A percentile compares a stretch with the other conserved stretches of the same genome.
Evolutionary conservation across 2,888 invertebrate species (phyloP).

Genomic region (Agrilus biguttatus): DNA sequence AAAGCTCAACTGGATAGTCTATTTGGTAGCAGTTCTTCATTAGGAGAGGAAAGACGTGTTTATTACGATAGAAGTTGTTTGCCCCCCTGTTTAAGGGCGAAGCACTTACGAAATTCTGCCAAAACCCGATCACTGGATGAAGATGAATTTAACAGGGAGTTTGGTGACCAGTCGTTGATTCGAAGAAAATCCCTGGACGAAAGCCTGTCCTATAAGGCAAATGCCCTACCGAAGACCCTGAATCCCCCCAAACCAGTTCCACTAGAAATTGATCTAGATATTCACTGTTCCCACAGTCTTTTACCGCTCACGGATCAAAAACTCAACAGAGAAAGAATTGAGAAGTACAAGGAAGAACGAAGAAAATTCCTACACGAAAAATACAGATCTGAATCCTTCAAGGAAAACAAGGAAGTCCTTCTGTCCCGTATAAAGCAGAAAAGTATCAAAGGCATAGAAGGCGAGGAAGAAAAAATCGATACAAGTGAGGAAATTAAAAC

Average conservation of each 20-base stretch:
- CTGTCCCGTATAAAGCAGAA: conserved; percentile 27
- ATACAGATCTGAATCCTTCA: conserved; percentile 69
- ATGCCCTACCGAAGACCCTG: conserved; percentile 41
- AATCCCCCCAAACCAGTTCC: conserved; percentile 42
- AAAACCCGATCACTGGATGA: conserved; percentile 60
- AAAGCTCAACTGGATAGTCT: background rate
- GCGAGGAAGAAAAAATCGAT: conserved; percentile 9
- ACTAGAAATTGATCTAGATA: conserved; percentile 24
- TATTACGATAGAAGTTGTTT: conserved; percentile 15
- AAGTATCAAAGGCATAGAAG: conserved; percentile 22
- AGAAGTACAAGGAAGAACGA: conserved; percentile 84
- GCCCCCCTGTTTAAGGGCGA: conserved; percentile 47
- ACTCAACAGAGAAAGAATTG: conserved; percentile 66
- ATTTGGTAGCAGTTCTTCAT: conserved; percentile 4
- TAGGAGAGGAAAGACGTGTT: background rate
- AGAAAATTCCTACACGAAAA: conserved; percentile 72
- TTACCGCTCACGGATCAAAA: conserved; percentile 25
- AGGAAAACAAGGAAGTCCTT: conserved; percentile 42
- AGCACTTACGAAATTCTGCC: conserved; percentile 43
- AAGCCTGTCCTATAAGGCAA: conserved; percentile 21
- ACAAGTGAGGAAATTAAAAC: conserved; percentile 5
- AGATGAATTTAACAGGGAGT: conserved; percentile 57
- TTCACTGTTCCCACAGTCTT: conserved; percentile 24
- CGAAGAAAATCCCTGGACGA: conserved; percentile 46
- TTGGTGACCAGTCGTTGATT: conserved; percentile 28